phyloP scores from a whole-genome alignment of 2,888 invertebrate species.

The Melanostoma scalare region DNA sequence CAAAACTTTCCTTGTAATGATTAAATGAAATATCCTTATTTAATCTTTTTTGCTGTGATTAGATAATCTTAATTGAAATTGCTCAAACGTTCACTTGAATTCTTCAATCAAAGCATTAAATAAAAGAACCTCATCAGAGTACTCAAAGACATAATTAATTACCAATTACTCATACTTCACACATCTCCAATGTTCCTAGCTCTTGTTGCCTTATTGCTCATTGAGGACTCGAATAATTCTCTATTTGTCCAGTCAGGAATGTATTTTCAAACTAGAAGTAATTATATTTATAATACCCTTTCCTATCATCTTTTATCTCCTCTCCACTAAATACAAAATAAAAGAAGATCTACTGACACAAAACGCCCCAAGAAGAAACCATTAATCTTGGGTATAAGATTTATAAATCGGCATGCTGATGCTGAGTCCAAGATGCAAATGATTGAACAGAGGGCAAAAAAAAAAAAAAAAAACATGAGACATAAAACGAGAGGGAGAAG shows the following conservation, averaged over 20 bases:
- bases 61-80: too few species aligned
- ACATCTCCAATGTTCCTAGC: too few species aligned
- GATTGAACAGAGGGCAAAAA: not conserved
- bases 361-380: not conserved
- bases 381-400: constrained; percentile 12
- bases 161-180: too few species aligned
- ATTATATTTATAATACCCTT: constrained; percentile 7
- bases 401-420: constrained; percentile 16
- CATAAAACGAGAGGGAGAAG: not conserved
- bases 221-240: not conserved
- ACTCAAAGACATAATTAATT: too few species aligned
- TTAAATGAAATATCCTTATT: too few species aligned
- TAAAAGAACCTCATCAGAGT: too few species aligned
- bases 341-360: not conserved
- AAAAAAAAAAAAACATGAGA: not conserved
- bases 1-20: too few species aligned
- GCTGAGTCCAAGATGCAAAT: not conserved
- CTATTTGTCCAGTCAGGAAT: not conserved
- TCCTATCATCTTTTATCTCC: not conserved
- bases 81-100: too few species aligned
- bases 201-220: not conserved
- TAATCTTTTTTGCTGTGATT: too few species aligned
- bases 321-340: not conserved
- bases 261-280: not conserved
- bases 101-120: too few species aligned